Base-by-base conservation (phyloP, 2,888 invertebrate genomes). In the Tuta absoluta region DNA sequence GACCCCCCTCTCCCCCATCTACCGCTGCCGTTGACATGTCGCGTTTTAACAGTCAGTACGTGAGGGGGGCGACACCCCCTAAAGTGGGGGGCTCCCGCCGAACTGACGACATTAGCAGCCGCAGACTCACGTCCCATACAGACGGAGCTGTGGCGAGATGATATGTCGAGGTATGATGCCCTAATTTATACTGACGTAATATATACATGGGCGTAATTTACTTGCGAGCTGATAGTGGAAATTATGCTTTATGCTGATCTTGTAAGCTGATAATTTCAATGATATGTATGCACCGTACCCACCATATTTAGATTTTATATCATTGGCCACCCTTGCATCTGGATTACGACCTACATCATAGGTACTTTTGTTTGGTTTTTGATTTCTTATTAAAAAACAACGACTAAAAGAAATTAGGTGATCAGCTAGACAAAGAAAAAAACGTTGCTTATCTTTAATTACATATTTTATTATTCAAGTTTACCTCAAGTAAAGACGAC, bases 61-160 rank as follows among this genome's bases (percentile, higher is more conserved):
- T 89, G 91, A 75, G 61, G 61, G 61, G 51, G 62, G 8, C 14
- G 7, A 11, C 23, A 75, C 77, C 78, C 69, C 71, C 69, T 59
- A 64, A 67, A 63, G 69, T 69, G 65, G 64, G 63, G 24, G 59
- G 62, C 60, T 66, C 75, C 70, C 65, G 72, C 76, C 71, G 73
- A 87, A 78, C 86, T 87, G 91, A 87, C 89, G 91, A 91, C 90
- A 89, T 91, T 91, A 91, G 88, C 88, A 86, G 87, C 89, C 89
- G 85, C 90, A 89, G 90, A 90, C 90, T 85, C 85, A 88, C 85
- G 86, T 85, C 80, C 72, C 83, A 77, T 80, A 84, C 83, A 84
- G 84, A 84, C 86, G 86, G 80, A 84, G 82, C 84, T 51, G 23
- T 12, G 51, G 10, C 17, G 17, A 56, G 33, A 24, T 17, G 24